Evolutionary conservation across 2,113 vertebrate species (phyloP), one percentile per base, ranked within the genome.

Genomic region (Oreochromis niloticus): DNA sequence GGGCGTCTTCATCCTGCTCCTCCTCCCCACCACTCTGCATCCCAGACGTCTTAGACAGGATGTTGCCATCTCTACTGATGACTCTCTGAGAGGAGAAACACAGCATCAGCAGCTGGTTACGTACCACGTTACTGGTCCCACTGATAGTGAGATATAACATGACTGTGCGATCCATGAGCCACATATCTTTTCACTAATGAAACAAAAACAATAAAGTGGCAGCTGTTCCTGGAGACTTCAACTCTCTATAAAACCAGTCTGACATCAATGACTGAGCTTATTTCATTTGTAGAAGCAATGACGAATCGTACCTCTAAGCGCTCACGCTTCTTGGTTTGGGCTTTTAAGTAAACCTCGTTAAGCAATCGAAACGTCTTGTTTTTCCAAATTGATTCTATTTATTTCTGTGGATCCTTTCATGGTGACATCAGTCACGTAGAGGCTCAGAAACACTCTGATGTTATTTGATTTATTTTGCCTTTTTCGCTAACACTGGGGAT

Each of bases 11-110:
- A 32, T 99, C 99, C 54, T 97, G 96, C 90, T 99, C 99, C 86
- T 99, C 98, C 95, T 99, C 99, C 10, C 98, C 99, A 88, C 99
- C 99, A 4, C 98, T 97, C 94, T 97, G 97, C 95, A 97, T 96
- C 83, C 96, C 97, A 1, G 96, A 75, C 6, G 94, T 88, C 92
- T 97, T 97, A 1, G 96, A 96, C 6, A 93, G 92, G 3, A 92
- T 30, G 80, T 88, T 93, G 4, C 90, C 89, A 2, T 95, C 98
- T 75, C 97, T 98, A 95, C 97, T 97, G 94, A 95, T 96, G 96
- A 97, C 97, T 94, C 97, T 94, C 96, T 97, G 95, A 87, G 12
- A 17, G 39, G 22, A 48, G 10, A 43, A 19, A 48, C 6, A 43
- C 11, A 43, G 30, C 19, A 52, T 50, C 24, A 50, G 9, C 71